These are phyloP conservation scores for Criorhina ranunculi DNA, from an alignment of 2,888 invertebrate species.

Conservation along the genomic window DNA sequence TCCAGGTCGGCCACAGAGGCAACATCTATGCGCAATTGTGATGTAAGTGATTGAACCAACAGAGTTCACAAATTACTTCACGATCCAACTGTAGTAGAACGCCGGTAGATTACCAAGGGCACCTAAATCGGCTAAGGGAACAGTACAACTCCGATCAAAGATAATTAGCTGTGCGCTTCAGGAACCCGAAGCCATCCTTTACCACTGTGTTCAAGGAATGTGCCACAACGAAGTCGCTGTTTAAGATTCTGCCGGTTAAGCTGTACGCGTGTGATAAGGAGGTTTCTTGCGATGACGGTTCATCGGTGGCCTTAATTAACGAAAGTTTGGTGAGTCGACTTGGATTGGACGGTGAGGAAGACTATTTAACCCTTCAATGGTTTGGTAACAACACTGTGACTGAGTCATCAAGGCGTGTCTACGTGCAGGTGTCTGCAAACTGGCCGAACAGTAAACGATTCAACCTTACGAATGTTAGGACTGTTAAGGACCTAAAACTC, in stretches of 20 bases:
- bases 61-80: constrained; percentile 28
- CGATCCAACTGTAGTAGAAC: background rate
- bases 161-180: background rate
- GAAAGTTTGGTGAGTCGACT: constrained; percentile 2
- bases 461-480: constrained; percentile 50
- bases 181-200: background rate
- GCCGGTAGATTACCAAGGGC: background rate
- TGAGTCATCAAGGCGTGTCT: constrained; percentile 42
- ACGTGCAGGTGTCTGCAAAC: constrained; percentile 56
- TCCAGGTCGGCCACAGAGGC: constrained; percentile 26
- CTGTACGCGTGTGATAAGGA: constrained; percentile 43
- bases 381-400: constrained; percentile 59
- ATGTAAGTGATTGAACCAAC: background rate
- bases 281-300: constrained; percentile 26
- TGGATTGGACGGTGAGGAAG: background rate
- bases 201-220: background rate
- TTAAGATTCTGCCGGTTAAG: constrained; percentile 61
- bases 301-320: constrained; percentile 13
- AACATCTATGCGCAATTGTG: constrained; percentile 21
- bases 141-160: background rate
- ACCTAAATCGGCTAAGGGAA: background rate
- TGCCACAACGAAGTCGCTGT: constrained; percentile 21
- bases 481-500: constrained; percentile 42
- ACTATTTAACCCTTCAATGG: constrained; percentile 62
- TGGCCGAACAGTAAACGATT: constrained; percentile 26